phyloP scores from a whole-genome alignment of 2,797 vertebrate species.

The Channa striata region DNA sequence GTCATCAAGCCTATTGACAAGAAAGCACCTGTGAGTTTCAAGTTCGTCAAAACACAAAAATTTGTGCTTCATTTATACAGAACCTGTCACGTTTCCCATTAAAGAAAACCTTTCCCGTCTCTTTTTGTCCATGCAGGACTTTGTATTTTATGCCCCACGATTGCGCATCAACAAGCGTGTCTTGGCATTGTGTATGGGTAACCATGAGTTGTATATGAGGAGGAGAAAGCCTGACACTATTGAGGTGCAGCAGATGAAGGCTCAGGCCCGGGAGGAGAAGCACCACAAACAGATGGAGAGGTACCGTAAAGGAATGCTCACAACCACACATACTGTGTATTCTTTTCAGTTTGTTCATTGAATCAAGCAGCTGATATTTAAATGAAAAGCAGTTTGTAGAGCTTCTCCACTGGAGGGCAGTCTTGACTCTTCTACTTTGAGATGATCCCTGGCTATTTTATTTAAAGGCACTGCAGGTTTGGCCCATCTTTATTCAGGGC shows the following conservation, averaged over 20 bases:
- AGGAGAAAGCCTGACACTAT: slow-evolving; percentile 98
- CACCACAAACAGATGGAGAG: slow-evolving; percentile 98
- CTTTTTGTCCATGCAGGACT: slow-evolving; percentile 84
- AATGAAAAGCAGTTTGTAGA: background rate
- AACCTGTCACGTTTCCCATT: background rate
- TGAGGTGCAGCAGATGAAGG: slow-evolving; percentile 99
- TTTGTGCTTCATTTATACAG: background rate
- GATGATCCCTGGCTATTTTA: background rate
- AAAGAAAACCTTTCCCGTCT: background rate
- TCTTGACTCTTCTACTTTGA: slow-evolving; percentile 13
- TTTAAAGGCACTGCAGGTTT: background rate
- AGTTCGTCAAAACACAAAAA: background rate
- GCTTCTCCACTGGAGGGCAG: slow-evolving; percentile 49
- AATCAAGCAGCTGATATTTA: background rate
- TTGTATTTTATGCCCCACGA: slow-evolving; percentile 97
- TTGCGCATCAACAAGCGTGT: slow-evolving; percentile 98
- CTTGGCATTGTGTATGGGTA: slow-evolving; percentile 97
- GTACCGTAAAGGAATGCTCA: slow-evolving; percentile 71
- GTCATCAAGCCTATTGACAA: slow-evolving; percentile 99
- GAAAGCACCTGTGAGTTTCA: slow-evolving; percentile 94
- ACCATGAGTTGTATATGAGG: slow-evolving; percentile 98
- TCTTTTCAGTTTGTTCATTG: background rate
- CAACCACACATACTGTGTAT: background rate
- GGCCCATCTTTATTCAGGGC: background rate
- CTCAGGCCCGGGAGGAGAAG: slow-evolving; percentile 97